Base-by-base conservation (phyloP, 2,113 vertebrate species). In the Arvicanthis niloticus region DNA sequence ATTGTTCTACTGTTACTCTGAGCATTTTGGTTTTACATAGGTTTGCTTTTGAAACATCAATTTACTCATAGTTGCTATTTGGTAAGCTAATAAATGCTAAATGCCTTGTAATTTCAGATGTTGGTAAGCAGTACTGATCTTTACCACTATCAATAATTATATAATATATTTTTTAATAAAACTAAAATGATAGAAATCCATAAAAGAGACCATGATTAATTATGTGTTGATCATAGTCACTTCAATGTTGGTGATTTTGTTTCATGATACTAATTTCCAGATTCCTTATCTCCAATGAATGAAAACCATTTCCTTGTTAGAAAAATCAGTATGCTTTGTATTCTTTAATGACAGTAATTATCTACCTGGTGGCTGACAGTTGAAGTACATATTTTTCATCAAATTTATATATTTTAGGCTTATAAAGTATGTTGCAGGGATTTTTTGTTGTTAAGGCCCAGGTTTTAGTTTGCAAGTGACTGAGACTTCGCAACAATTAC, bases 81-180 rank as follows among this genome's bases (percentile, higher is more conserved):
- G 92, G 11, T 97, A 96, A 93, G n/a, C n/a, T 96, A 91, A 81
- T 92, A 95, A 92, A 93, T 95, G 17, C 45, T 96, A 75, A 80
- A 80, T 93, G 80, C 58, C 42, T 91, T 95, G n/a, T 42, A 86
- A 94, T 80, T 97, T 86, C 72, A 80, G 19, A 72, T 81, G 73
- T 95, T 6, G 95, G 75, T 89, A 81, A 97, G 26, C 60, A 93
- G 16, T 97, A 72, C 12, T 89, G 6, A 82, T 96, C 37, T 80
- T 97, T 96, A 97, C 51, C 88, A 75, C 92, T 97, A 81, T 95
- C 92, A 93, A 29, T 96, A 97, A 67, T 96, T 97, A 68, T 48
- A 96, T 42, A 90, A 0, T 80, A 9, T 21, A 7, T 96, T 98
- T 96, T 98, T 97, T 95, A 86, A 96, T 97, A 92, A 97, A 93